Conservation (phyloP, 1,140 invertebrate species). For the Ostrea denselamellosa region DNA sequence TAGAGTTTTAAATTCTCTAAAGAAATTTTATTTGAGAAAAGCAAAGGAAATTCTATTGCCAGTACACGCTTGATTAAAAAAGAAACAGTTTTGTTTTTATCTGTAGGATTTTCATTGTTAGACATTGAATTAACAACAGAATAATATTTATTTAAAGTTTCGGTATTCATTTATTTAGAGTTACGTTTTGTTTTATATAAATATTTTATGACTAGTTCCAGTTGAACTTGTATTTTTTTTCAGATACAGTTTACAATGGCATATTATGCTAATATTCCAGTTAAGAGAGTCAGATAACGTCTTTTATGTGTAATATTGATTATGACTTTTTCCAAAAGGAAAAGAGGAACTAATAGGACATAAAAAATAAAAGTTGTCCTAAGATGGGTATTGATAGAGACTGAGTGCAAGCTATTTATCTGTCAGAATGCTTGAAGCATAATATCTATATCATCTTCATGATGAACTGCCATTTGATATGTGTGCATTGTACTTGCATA, state of each 20-base stretch:
- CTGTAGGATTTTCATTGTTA: not conserved
- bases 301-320: not conserved
- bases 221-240: not conserved
- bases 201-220: not conserved
- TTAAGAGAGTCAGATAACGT: not conserved
- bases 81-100: not conserved
- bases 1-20: not conserved
- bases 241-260: not conserved
- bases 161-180: not conserved
- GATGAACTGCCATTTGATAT: not conserved
- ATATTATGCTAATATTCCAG: not conserved
- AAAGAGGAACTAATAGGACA: not conserved
- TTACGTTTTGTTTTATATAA: not conserved
- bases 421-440: constrained; percentile 20
- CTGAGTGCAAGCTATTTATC: not conserved
- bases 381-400: constrained; percentile 9
- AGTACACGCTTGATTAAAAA: not conserved
- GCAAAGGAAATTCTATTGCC: not conserved
- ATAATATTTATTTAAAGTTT: not conserved
- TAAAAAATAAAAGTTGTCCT: not conserved
- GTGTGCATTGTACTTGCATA: not conserved
- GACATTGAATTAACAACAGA: not conserved
- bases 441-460: constrained; percentile 25
- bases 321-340: no score
- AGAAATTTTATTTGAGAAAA: not conserved